Percentiles rank a stretch among this genome's conserved stretches.
These are phyloP conservation scores for Cactoblastis cactorum DNA, from an alignment of 2,888 invertebrate genomes.

Conservation along the genomic window DNA sequence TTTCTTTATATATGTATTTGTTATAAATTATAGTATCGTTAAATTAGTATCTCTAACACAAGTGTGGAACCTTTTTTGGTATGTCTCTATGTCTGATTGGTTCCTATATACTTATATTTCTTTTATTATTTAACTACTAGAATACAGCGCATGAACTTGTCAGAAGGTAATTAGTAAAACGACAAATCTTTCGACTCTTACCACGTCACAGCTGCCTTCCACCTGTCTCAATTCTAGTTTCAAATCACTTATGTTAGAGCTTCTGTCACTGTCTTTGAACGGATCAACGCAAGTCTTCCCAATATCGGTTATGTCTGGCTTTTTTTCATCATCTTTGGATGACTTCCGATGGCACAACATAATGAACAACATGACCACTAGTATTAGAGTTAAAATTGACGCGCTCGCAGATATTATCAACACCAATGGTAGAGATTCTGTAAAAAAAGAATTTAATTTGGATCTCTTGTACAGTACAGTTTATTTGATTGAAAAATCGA, in stretches of 20 bases:
- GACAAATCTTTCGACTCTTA: too few relatives aligned
- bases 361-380: constrained; percentile 88
- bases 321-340: constrained; percentile 75
- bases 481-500: too few relatives aligned
- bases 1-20: too few relatives aligned
- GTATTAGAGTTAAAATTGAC: constrained; percentile 87
- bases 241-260: constrained; percentile 94
- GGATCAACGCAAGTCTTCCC: constrained; percentile 54
- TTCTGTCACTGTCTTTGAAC: constrained; percentile 89
- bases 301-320: constrained; percentile 74
- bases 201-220: constrained; percentile 87
- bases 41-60: too few relatives aligned
- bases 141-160: too few relatives aligned
- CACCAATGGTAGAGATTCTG: constrained; percentile 87
- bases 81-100: too few relatives aligned
- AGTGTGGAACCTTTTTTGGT: too few relatives aligned
- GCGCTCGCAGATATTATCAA: constrained; percentile 88
- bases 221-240: constrained; percentile 93
- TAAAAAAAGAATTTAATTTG: constrained; percentile 31
- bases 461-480: too few relatives aligned
- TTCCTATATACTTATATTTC: too few relatives aligned
- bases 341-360: constrained; percentile 84
- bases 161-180: too few relatives aligned
- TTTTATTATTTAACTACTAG: too few relatives aligned
- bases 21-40: too few relatives aligned